Conservation (phyloP, 2,888 invertebrate species). For the Heliothis peltigera region DNA sequence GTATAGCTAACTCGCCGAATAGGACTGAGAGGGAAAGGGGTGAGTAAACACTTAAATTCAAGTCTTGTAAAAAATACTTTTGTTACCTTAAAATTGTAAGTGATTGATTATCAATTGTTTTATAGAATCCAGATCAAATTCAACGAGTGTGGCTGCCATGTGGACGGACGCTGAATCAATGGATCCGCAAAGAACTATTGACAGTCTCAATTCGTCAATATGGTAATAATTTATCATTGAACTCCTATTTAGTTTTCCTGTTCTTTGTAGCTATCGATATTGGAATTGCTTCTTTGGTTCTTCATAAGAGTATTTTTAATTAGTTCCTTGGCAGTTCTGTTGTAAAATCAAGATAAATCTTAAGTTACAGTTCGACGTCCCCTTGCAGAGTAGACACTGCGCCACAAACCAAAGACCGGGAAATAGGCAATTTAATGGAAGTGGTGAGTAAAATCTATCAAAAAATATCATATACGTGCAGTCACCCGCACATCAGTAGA, state of each 20-base stretch:
- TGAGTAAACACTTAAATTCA: conserved; percentile 30
- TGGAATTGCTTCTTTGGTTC: neutral
- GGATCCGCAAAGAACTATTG: conserved; percentile 89
- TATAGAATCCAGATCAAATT: conserved; percentile 92
- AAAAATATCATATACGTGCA: no score
- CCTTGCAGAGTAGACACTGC: conserved; percentile 90
- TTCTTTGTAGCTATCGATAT: neutral
- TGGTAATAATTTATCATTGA: conserved; percentile 70
- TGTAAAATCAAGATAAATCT: conserved; percentile 38
- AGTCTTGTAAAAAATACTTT: neutral
- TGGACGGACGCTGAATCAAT: conserved; percentile 90
- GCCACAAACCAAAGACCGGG: conserved; percentile 78
- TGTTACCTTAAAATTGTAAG: neutral
- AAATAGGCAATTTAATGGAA: conserved; percentile 70
- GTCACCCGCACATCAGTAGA: no score
- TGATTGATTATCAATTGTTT: conserved; percentile 38
- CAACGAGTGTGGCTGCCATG: conserved; percentile 88
- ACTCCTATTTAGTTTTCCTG: neutral
- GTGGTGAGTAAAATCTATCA: conserved; percentile 59
- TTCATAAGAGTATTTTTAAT: neutral
- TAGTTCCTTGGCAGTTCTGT: conserved; percentile 1
- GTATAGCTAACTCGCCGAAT: conserved; percentile 94
- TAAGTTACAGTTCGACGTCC: conserved; percentile 88
- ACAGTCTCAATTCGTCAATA: conserved; percentile 86
- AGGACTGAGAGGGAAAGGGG: conserved; percentile 80